Conservation (phyloP, 2,113 vertebrate species). For the Atractosteus spatula region DNA sequence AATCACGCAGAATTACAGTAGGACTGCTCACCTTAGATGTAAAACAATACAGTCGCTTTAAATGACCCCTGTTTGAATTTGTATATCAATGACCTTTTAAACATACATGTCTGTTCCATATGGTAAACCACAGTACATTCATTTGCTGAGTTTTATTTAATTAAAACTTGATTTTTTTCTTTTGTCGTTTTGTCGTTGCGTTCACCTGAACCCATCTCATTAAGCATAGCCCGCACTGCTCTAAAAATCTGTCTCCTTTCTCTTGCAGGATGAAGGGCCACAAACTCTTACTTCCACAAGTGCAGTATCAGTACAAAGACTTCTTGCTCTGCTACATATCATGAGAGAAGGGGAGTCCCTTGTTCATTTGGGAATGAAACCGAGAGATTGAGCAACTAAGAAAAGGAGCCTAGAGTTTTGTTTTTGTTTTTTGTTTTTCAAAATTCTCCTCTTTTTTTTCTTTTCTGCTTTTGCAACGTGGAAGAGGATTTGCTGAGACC, state of each 20-base stretch:
- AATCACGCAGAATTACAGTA: not conserved
- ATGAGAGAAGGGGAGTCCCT: slow-evolving; percentile 70
- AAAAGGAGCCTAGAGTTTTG: slow-evolving; percentile 56
- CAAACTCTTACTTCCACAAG: slow-evolving; percentile 78
- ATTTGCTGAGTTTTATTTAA: slow-evolving; percentile 54
- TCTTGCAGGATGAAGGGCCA: slow-evolving; percentile 70
- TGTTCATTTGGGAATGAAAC: slow-evolving; percentile 64
- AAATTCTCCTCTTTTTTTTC: slow-evolving; percentile 9
- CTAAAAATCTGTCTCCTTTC: slow-evolving; percentile 42
- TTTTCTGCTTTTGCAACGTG: slow-evolving; percentile 64
- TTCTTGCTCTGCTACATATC: slow-evolving; percentile 77
- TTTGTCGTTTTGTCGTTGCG: slow-evolving; percentile 63
- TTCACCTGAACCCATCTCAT: slow-evolving; percentile 55
- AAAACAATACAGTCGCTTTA: slow-evolving; percentile 41
- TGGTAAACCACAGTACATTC: slow-evolving; percentile 55
- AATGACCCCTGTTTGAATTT: slow-evolving; percentile 35
- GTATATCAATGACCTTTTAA: slow-evolving; percentile 21
- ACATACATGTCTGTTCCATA: slow-evolving; percentile 56
- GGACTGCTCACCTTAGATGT: too few species aligned
- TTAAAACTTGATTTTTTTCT: slow-evolving; percentile 34
- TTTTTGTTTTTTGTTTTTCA: slow-evolving; percentile 26
- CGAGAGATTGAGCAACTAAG: slow-evolving; percentile 61
- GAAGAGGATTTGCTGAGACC: slow-evolving; percentile 71
- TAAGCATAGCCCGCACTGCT: slow-evolving; percentile 45
- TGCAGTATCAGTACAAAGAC: slow-evolving; percentile 77